Evolutionary conservation across 2,113 vertebrate genomes (phyloP).

Genomic region (Heterotis niloticus): DNA sequence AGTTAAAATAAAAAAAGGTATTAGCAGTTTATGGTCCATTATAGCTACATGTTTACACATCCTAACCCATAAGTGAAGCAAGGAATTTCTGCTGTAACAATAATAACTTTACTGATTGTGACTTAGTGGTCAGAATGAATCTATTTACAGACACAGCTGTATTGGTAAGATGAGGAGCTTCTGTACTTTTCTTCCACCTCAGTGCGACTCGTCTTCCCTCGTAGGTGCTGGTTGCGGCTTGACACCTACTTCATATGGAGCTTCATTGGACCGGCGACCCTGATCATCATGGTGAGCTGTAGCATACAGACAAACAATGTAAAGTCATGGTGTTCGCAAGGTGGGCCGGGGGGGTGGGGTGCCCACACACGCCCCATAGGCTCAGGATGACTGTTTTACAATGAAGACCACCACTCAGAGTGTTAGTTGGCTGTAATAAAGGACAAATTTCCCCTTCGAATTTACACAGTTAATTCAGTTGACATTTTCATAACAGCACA

Average conservation of each 20-base stretch:
- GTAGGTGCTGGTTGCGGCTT: constrained; percentile 96
- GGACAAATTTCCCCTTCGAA: not conserved
- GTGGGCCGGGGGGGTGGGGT: not conserved
- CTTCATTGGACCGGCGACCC: constrained; percentile 97
- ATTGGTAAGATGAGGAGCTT: constrained; percentile 38
- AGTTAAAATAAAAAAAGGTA: no score
- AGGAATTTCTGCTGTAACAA: no score
- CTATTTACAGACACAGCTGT: no score
- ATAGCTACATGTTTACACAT: no score
- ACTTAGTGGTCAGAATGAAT: no score
- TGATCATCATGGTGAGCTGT: constrained; percentile 99
- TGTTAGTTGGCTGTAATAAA: no score
- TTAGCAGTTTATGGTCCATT: no score
- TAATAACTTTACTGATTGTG: no score
- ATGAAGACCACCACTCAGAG: no score
- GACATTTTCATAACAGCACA: not conserved
- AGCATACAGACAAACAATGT: no score
- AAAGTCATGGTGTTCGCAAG: no score
- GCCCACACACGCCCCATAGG: not conserved
- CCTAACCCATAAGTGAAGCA: no score
- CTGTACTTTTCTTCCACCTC: constrained; percentile 56
- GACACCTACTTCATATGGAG: constrained; percentile 99
- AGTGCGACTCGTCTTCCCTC: constrained; percentile 67
- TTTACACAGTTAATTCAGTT: constrained; percentile 1
- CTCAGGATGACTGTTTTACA: not conserved